Percentiles rank a stretch among this genome's conserved stretches.
Conservation (phyloP, 1,140 invertebrate species). For the Bombus picipes region DNA sequence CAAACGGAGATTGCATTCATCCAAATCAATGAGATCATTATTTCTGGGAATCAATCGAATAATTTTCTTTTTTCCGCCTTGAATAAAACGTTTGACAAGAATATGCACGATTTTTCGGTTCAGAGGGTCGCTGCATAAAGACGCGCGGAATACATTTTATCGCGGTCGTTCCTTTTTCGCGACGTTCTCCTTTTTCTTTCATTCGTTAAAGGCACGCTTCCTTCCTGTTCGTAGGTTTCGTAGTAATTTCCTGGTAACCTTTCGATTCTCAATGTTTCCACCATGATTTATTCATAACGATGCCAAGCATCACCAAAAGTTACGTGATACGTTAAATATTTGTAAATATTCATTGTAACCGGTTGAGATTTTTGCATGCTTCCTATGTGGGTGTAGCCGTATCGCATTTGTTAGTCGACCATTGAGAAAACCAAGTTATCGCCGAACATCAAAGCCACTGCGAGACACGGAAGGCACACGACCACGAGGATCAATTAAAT, state of each 20-base stretch:
- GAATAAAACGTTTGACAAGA: background rate
- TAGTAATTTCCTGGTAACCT: background rate
- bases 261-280: constrained; percentile 16
- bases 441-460: constrained; percentile 20
- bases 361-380: constrained; percentile 5
- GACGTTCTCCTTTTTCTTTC: background rate
- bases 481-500: constrained; percentile 47
- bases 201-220: background rate
- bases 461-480: background rate
- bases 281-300: constrained; percentile 44
- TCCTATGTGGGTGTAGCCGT: background rate
- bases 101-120: background rate
- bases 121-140: background rate
- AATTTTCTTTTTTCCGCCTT: background rate
- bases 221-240: background rate
- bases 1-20: background rate
- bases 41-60: constrained; percentile 12
- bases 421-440: constrained; percentile 32
- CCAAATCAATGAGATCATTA: constrained; percentile 16
- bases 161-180: background rate
- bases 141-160: constrained; percentile 4
- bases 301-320: background rate
- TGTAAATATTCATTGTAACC: constrained; percentile 42
- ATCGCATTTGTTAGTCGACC: constrained; percentile 32
- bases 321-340: constrained; percentile 51